Evolutionary conservation across 1,140 invertebrate genomes (phyloP).

Genomic region (Lepidurus packardi): DNA sequence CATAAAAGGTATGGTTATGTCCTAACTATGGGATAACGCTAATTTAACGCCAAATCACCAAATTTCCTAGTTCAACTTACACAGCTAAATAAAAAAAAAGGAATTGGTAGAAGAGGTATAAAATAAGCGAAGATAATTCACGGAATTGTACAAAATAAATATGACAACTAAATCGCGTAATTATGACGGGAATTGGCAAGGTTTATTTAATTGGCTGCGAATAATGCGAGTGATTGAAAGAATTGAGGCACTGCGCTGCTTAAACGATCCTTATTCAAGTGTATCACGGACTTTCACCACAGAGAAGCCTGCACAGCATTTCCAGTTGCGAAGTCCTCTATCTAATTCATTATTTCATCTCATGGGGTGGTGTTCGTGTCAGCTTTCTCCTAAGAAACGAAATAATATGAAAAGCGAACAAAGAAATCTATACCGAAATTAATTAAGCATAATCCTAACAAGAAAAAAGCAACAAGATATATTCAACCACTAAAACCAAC

Average conservation of each 20-base stretch:
- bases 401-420: background rate
- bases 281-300: background rate
- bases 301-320: background rate
- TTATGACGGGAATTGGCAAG: slow-evolving; percentile 23
- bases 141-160: background rate
- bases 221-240: background rate
- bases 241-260: background rate
- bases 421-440: background rate
- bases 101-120: background rate
- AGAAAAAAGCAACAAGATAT: slow-evolving; percentile 19
- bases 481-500: slow-evolving; percentile 30
- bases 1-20: background rate
- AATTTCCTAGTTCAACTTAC: background rate
- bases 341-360: slow-evolving; percentile 28
- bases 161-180: background rate
- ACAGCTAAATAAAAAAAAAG: background rate
- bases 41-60: background rate
- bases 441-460: background rate
- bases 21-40: background rate
- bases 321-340: slow-evolving; percentile 12
- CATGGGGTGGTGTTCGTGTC: slow-evolving; percentile 35
- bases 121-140: too few relatives aligned
- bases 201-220: slow-evolving; percentile 12
- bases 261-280: slow-evolving; percentile 10
- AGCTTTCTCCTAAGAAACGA: slow-evolving; percentile 35